phyloP scores from a whole-genome alignment of 2,888 invertebrate genomes.

The Galeopsomyia nigrocyanea region DNA sequence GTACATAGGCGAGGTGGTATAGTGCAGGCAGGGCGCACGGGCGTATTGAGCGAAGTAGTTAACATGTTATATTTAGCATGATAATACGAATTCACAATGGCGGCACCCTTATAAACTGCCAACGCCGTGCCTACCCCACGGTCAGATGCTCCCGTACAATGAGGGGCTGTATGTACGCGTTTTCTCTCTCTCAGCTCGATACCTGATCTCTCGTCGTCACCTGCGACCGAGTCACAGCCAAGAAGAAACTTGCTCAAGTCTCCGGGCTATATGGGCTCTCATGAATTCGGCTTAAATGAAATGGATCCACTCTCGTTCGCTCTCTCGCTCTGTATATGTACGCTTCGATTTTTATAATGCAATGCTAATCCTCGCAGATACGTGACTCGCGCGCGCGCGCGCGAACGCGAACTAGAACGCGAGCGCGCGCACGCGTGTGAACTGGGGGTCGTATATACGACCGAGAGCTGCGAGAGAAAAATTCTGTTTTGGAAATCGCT shows the following conservation, averaged over 20 bases:
- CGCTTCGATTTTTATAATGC: slow-evolving; percentile 58
- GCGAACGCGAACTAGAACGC: slow-evolving; percentile 31
- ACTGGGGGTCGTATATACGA: background rate
- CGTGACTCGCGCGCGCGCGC: slow-evolving; percentile 45
- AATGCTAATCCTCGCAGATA: slow-evolving; percentile 64
- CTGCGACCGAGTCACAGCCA: slow-evolving; percentile 5
- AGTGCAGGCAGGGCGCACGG: background rate
- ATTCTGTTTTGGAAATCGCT: slow-evolving; percentile 26
- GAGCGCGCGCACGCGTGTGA: background rate
- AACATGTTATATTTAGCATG: slow-evolving; percentile 70
- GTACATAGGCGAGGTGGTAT: no score
- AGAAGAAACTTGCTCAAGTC: slow-evolving; percentile 32
- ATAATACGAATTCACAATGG: slow-evolving; percentile 67
- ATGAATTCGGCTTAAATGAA: slow-evolving; percentile 69
- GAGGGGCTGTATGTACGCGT: slow-evolving; percentile 41
- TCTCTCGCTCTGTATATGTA: slow-evolving; percentile 17
- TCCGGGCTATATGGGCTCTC: slow-evolving; percentile 58
- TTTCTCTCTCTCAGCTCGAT: slow-evolving; percentile 60
- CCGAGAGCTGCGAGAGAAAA: background rate
- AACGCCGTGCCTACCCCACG: slow-evolving; percentile 64
- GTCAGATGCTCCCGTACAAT: slow-evolving; percentile 69
- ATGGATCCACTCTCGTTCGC: slow-evolving; percentile 60
- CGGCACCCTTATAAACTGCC: slow-evolving; percentile 68
- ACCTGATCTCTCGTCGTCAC: slow-evolving; percentile 62
- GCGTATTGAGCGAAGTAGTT: slow-evolving; percentile 77